Evolutionary conservation across 2,113 vertebrate species (phyloP).

Genomic region (Perca fluviatilis): DNA sequence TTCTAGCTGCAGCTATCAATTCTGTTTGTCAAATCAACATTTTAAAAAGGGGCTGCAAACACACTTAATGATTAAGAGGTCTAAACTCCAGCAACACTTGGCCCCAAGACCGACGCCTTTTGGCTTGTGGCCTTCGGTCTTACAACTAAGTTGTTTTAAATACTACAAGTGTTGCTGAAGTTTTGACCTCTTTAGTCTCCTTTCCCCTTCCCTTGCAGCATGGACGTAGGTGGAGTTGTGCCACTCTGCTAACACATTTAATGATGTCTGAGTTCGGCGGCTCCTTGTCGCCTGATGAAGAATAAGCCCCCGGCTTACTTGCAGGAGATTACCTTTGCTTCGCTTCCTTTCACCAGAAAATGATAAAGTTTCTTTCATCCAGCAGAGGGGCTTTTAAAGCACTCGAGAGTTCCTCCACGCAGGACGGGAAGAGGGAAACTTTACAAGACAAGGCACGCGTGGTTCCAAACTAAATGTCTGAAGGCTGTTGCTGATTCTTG

Average conservation of each 20-base stretch:
- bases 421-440: background rate
- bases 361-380: background rate
- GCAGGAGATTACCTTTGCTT: constrained; percentile 26
- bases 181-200: too few relatives aligned
- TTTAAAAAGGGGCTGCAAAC: constrained; percentile 15
- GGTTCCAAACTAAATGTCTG: constrained; percentile 26
- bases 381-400: constrained; percentile 16
- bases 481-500: constrained; percentile 52
- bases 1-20: background rate
- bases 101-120: too few relatives aligned
- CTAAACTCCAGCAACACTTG: too few relatives aligned
- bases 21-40: constrained; percentile 11
- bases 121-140: too few relatives aligned
- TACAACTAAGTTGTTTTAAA: too few relatives aligned
- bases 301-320: constrained; percentile 32
- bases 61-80: constrained; percentile 7
- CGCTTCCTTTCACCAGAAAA: constrained; percentile 16
- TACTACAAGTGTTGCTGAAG: too few relatives aligned
- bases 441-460: background rate
- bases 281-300: constrained; percentile 23
- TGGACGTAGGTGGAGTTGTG: too few relatives aligned
- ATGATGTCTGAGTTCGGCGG: constrained; percentile 11
- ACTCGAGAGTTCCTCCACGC: background rate
- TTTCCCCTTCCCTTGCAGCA: too few relatives aligned
- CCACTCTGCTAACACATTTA: constrained; percentile 2